Evolutionary conservation across 2,797 vertebrate genomes (phyloP).

Genomic region (Uromys caudimaculatus): DNA sequence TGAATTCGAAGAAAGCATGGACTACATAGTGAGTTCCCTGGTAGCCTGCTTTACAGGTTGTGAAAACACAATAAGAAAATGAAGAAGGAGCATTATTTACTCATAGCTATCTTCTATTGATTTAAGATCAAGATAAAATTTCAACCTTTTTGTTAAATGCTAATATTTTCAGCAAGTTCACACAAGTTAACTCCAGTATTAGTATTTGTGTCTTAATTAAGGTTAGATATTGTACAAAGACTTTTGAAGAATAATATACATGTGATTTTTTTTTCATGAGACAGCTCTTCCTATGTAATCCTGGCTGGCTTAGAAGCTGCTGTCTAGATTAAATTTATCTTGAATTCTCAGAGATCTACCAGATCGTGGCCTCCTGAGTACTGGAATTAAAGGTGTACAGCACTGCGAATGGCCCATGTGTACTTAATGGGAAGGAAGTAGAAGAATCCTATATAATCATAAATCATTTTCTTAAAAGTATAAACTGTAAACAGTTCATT

Average conservation of each 20-base stretch:
- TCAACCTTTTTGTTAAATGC: neutral
- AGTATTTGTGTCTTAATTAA: neutral
- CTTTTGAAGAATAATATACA: neutral
- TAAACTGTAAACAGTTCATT: neutral
- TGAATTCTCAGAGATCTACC: neutral
- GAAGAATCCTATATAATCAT: neutral
- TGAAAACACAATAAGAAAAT: neutral
- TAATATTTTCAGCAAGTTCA: neutral
- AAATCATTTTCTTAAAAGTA: neutral
- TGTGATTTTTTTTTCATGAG: neutral
- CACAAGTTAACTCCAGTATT: neutral
- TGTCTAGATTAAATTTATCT: neutral
- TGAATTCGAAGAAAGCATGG: neutral
- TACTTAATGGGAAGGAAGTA: neutral
- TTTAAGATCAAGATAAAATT: neutral
- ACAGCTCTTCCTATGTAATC: neutral
- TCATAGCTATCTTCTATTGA: neutral
- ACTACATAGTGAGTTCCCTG: neutral
- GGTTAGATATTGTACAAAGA: neutral
- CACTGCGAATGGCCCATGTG: neutral
- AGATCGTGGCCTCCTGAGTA: neutral
- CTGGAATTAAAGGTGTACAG: neutral
- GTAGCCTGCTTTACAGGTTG: neutral
- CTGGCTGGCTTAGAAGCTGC: neutral
- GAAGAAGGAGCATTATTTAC: neutral